phyloP scores from a whole-genome alignment of 2,113 vertebrate genomes.

The Apteryx owenii region DNA sequence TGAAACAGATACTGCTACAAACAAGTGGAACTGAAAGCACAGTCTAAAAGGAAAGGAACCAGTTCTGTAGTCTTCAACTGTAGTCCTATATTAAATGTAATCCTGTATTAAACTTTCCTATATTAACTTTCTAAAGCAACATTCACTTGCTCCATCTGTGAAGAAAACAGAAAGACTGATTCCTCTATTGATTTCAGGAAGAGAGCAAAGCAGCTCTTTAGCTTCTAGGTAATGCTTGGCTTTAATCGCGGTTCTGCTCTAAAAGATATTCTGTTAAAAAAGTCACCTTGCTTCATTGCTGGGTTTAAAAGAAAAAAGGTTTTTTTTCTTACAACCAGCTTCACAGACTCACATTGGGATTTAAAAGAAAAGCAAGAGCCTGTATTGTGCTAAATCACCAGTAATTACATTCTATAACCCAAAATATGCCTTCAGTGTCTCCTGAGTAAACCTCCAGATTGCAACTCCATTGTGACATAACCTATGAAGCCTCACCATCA shows the following conservation, averaged over 20 bases:
- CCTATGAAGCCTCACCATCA: not conserved
- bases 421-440: not conserved
- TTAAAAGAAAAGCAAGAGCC: not conserved
- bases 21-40: not conserved
- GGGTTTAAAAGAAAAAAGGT: not conserved
- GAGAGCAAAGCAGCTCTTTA: not conserved
- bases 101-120: not conserved
- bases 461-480: not conserved
- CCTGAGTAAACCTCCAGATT: not conserved
- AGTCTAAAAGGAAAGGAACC: not conserved
- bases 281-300: not conserved
- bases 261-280: not conserved
- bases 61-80: not conserved
- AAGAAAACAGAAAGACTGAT: not conserved
- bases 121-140: not conserved
- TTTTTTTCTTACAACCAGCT: not conserved
- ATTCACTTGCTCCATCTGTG: not conserved
- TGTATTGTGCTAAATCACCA: not conserved
- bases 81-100: not conserved
- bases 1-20: not conserved
- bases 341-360: not conserved
- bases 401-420: not conserved
- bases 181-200: not conserved
- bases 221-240: not conserved
- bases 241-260: not conserved